Conservation (phyloP, 2,888 invertebrate species). For the Xylota segnis region DNA sequence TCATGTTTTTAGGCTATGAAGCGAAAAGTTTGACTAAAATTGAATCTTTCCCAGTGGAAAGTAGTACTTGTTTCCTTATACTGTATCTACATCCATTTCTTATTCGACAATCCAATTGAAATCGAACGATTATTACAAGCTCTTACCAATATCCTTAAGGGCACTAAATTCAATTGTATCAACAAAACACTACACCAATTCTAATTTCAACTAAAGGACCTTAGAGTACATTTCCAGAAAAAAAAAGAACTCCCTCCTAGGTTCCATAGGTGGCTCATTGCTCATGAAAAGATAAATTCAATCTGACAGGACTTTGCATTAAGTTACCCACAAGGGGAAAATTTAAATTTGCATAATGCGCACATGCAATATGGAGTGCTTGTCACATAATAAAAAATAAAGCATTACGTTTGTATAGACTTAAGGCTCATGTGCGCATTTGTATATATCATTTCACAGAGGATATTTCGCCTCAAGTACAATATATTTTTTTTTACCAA, state of each 20-base stretch:
- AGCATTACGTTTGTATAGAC: background rate
- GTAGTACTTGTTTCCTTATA: too few relatives aligned
- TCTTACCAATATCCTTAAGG: too few relatives aligned
- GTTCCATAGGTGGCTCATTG: background rate
- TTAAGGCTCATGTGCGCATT: conserved; percentile 12
- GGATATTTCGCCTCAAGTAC: background rate
- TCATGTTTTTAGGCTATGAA: too few relatives aligned
- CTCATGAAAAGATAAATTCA: conserved; percentile 14
- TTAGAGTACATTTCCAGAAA: too few relatives aligned
- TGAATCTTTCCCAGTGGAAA: too few relatives aligned
- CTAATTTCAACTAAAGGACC: background rate
- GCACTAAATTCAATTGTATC: background rate
- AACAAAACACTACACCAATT: background rate
- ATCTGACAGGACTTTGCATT: conserved; percentile 17
- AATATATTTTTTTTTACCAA: background rate
- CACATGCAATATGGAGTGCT: conserved; percentile 14
- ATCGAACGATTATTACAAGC: too few relatives aligned
- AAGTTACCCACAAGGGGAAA: background rate
- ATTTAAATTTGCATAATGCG: conserved; percentile 25
- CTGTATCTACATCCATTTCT: too few relatives aligned
- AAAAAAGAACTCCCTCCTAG: background rate
- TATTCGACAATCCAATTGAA: too few relatives aligned
- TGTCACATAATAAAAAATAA: conserved; percentile 9
- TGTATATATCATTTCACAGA: conserved; percentile 8
- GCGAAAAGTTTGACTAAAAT: too few relatives aligned